Evolutionary conservation across 2,113 vertebrate species (phyloP).

Genomic region (Callaeas wilsoni): DNA sequence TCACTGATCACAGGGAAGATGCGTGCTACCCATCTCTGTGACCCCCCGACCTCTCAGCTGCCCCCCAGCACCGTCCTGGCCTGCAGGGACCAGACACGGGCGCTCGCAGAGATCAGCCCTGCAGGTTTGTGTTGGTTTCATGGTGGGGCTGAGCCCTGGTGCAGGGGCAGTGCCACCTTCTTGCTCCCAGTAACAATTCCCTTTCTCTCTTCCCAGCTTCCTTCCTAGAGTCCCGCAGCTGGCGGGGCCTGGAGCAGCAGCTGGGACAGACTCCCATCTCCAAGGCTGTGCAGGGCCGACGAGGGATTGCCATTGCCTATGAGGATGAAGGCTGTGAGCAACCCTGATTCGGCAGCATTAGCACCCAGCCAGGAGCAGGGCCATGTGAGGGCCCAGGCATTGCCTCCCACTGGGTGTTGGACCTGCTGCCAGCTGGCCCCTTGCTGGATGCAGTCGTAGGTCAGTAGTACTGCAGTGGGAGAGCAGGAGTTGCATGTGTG

Average conservation of each 20-base stretch:
- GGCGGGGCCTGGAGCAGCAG: constrained; percentile 87
- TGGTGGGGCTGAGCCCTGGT: neutral
- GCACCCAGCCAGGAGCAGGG: neutral
- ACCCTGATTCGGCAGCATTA: neutral
- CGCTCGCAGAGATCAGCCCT: constrained; percentile 77
- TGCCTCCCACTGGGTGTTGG: neutral
- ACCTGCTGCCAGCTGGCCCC: neutral
- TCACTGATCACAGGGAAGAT: constrained; percentile 89
- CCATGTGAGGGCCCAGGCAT: accelerated
- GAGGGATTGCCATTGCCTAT: constrained; percentile 93
- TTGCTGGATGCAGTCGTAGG: accelerated
- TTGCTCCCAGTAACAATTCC: neutral
- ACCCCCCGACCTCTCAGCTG: neutral
- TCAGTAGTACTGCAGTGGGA: neutral
- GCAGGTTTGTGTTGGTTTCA: constrained; percentile 71
- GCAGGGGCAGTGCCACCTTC: neutral
- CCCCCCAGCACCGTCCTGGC: constrained; percentile 62
- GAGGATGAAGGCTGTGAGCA: constrained; percentile 80
- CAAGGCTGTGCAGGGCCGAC: constrained; percentile 83
- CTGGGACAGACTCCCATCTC: constrained; percentile 82
- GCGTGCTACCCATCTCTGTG: constrained; percentile 39
- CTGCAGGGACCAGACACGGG: constrained; percentile 72
- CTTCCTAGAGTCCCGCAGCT: constrained; percentile 87
- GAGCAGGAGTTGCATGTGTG: neutral
- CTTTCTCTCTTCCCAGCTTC: constrained; percentile 73